Base-by-base conservation (phyloP, 2,888 invertebrate species). In the Drosophila rubida region DNA sequence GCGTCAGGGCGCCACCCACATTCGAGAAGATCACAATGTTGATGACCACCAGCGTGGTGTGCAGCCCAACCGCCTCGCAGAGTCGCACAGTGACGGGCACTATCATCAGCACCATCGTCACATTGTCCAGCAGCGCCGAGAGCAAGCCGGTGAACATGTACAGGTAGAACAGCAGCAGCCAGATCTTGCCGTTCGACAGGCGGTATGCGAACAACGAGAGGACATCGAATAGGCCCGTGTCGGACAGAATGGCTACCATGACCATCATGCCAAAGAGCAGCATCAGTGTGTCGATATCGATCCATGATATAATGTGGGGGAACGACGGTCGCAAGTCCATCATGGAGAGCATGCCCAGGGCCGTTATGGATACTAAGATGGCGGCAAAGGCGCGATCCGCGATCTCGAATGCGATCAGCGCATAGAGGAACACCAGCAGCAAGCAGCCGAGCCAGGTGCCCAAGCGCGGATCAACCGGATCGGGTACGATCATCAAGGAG, bases 21-120 rank as follows among this genome's bases (percentile, higher is more conserved):
- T 98, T 98, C 4, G 97, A 96, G 90, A 95, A 97, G 63, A 97
- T 94, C 14, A 97, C 95, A 94, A 97, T 95, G 0, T 95, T 94
- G 91, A 97, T 97, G 59, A 98, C 91, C 19, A 97, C 95, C 0
- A 96, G 95, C 0, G 95, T 95, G 0, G 97, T 97, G 89, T 97
- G 96, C 49, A 98, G 89, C 74, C 95, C 94, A 94, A 96, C 95
- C 14, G 96, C 96, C 91, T 98, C 97, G 87, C 97, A 97, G 8
- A 98, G 93, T 92, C 94, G 93, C 95, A 96, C 19, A 95, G 91
- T 0, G 93, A 93, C 94, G 0, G 96, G 96, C 0, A 95, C 95
- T 92, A 96, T 94, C 7, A 96, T 91, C 22, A 96, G 90, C 25
- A 96, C 94, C 1, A 95, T 96, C 0, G 96, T 96, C 0, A 96